Evolutionary conservation across 2,113 vertebrate species (phyloP), one percentile per base, ranked within the genome.

Genomic region (Sterna hirundo): DNA sequence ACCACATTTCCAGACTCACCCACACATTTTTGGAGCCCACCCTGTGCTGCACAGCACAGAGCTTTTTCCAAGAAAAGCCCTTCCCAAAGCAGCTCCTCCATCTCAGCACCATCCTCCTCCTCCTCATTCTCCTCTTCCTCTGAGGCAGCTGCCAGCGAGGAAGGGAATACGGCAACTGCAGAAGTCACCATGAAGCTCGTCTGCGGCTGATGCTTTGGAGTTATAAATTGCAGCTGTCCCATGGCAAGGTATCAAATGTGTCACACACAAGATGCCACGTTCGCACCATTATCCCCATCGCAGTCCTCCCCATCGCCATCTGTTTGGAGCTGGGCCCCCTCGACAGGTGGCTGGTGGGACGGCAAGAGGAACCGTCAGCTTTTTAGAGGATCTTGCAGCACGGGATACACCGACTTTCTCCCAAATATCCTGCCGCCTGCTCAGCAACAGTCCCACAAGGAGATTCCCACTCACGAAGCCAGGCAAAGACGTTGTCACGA

Each of bases 51-150:
- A 34, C 55, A 38, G 90, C 65, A 26, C 11, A 38, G 40, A 93
- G 77, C 17, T 72, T 58, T 58, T 80, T 62, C 93, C 94, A 92
- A 88, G 88, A 95, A 96, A 94, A 90, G 77, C 80, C 88, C 46
- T 94, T 91, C 95, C 68, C 55, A 88, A 83, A 94, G 88, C 46
- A 23, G 66, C 93, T 90, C 44, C 82, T 95, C 66, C 72, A 72
- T 75, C 80, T 94, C 93, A 65, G 75, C 95, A 60, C 30, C 90
- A n/a, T 30, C 55, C 1, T 71, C 83, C 4, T 77, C 88, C 76
- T 94, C 84, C 58, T 88, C 85, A 21, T 54, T 75, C 52, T 80
- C 40, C 60, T 70, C 83, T 51, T 92, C 71, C 93, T 90, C 91
- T 19, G 3, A 77, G 86, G 42, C 79, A 90, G 93, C 80, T 94